Conservation (phyloP, 2,888 invertebrate genomes). For the Erebia aethiops region DNA sequence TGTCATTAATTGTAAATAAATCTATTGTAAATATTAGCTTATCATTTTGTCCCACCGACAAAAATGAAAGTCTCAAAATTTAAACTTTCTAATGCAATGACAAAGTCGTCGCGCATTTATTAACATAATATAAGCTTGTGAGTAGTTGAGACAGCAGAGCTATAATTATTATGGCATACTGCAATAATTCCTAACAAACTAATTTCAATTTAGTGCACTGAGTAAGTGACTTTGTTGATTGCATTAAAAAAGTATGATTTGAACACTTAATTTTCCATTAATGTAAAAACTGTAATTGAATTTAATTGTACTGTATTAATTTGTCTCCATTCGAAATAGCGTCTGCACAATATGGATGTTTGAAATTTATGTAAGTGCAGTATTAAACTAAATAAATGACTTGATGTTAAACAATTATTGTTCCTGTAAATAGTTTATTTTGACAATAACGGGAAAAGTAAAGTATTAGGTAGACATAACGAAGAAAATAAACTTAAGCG, state of each 20-base stretch:
- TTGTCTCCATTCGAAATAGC: conserved; percentile 27
- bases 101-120: conserved; percentile 32
- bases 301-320: neutral
- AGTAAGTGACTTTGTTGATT: conserved; percentile 34
- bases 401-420: conserved; percentile 40
- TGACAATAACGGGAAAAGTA: conserved; percentile 49
- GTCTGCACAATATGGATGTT: conserved; percentile 27
- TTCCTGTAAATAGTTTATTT: conserved; percentile 56
- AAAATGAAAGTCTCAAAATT: conserved; percentile 46
- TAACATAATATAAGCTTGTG: conserved; percentile 6
- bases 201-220: conserved; percentile 21
- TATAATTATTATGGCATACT: neutral
- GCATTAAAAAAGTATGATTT: conserved; percentile 34
- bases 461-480: conserved; percentile 52
- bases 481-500: no score
- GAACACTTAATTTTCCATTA: conserved; percentile 38
- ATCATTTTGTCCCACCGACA: conserved; percentile 73
- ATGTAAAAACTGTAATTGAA: conserved; percentile 37
- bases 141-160: neutral
- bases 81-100: conserved; percentile 47
- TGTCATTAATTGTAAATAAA: conserved; percentile 53
- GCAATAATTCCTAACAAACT: conserved; percentile 19
- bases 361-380: conserved; percentile 35
- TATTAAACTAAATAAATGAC: conserved; percentile 31
- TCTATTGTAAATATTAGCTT: conserved; percentile 62